Base-by-base conservation (phyloP, 1,140 invertebrate genomes). In the Ostrea denselamellosa region DNA sequence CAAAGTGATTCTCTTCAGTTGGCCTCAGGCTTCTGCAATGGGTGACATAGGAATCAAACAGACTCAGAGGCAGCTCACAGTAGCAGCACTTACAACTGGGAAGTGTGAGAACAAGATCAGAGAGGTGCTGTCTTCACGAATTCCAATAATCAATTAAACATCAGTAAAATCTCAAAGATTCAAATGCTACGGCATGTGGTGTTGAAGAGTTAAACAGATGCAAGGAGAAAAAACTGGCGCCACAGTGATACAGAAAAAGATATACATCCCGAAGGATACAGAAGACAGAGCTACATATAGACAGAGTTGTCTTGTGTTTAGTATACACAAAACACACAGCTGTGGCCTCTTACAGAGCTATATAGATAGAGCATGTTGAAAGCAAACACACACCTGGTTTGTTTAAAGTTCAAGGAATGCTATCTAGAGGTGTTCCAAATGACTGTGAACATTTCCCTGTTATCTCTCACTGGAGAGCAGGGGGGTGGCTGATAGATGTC, bases 131-230 rank as follows among this genome's bases (percentile, higher is more conserved):
- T 77, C 68, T 77, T 77, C 68, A 77, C 25, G 28, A 77, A 77
- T 77, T 77, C 68, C 68, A 77, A 77, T 77, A 77, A 77, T 77
- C 68, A 77, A 77, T 77, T 77, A 77, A 25, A 77, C 68, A 77
- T 77, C 68, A 77, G 68, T 77, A 25, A 77, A 77, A 77, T 77
- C 68, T 77, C 68, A 77, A 34, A 34, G 68, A 77, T 77, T 77
- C 68, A 77, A 77, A 77, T 77, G 68, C 25, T 77, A 34, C 2
- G 28, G 68, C 68, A 77, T 77, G 68, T 77, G 68, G 68, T 34
- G 68, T 4, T 77, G 68, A 77, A 25, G 68, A 77, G 25, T 28
- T 77, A 77, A 77, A 77, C 68, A 77, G 68, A 77, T 77, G 68
- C 68, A 77, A 25, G 68, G 68, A 34, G 68, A 77, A 77, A 77